A percentile compares a stretch with the other conserved stretches of the same genome.
phyloP scores from a whole-genome alignment of 1,140 invertebrate species.

The Pseudomyrmex cubaensis region DNA sequence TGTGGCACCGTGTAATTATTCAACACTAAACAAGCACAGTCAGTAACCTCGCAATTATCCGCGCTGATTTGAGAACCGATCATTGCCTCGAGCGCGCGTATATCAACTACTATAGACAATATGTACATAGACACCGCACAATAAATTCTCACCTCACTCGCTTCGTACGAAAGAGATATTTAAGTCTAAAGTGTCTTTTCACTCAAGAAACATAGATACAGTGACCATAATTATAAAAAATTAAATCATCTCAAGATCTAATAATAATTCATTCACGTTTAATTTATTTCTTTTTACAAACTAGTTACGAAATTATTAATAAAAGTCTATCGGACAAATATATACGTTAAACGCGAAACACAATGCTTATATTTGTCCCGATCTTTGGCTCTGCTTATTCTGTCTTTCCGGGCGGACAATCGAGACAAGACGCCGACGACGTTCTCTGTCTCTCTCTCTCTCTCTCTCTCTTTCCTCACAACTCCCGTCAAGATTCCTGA shows the following conservation, averaged over 20 bases:
- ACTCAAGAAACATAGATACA: neutral
- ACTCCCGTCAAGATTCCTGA: conserved; percentile 40
- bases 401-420: neutral
- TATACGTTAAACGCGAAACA: neutral
- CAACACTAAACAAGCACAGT: conserved; percentile 36
- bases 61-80: conserved; percentile 50
- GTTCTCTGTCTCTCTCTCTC: neutral
- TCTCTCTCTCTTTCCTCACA: neutral
- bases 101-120: too few relatives aligned
- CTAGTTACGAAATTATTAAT: too few relatives aligned
- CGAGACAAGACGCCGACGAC: neutral
- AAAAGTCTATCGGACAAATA: neutral
- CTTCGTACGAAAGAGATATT: conserved; percentile 22
- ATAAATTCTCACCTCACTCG: conserved; percentile 31
- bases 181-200: neutral
- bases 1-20: conserved; percentile 45
- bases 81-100: conserved; percentile 51
- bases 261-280: too few relatives aligned
- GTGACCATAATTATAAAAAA: neutral
- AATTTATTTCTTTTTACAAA: too few relatives aligned
- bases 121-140: neutral
- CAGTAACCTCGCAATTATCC: conserved; percentile 47
- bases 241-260: neutral
- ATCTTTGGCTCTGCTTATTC: neutral
- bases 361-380: neutral